Evolutionary conservation across 1,140 invertebrate species (phyloP), one percentile per base, ranked within the genome.

Genomic region (Leptinotarsa lineolata): DNA sequence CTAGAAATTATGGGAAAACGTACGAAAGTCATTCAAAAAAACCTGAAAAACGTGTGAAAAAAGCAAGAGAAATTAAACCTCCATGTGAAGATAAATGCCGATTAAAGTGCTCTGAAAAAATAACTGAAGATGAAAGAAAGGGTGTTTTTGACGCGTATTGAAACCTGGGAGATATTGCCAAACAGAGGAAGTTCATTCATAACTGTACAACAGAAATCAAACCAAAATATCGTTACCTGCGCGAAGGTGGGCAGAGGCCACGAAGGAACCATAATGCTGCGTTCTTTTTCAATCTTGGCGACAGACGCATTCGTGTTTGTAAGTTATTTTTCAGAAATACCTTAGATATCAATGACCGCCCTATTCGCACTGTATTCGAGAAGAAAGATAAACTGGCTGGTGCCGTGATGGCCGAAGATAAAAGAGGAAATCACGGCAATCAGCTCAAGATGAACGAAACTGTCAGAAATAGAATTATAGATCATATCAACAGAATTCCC

Each of bases 361-460:
- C 16, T 54, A 54, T 54, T 54, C 48, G 48, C 48, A 54, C 48
- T 54, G 16, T 54, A 4, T 54, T 54, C 15, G 48, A 54, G n/a
- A 54, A 54, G 48, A 54, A n/a, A 54, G 16, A 54, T 54, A 54
- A 54, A 54, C 16, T 54, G 48, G 16, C 48, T 16, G 48, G 48
- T 18, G n/a, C 16, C 3, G 16, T 54, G 48, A 54, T 54, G 48
- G 48, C 6, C 16, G 48, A 54, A 54, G 48, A 54, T 54, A 54
- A 54, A 54, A n/a, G 48, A 54, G 15, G 48, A 54, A 54, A 54
- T 11, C 48, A 54, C 48, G n/a, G 48, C 48, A 54, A n/a, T 54
- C 48, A 54, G 3, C 48, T 18, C 16, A 54, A 54, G n/a, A 54
- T 54, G 48, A 54, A 54, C 16, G 48, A 18, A n/a, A 4, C 48